A percentile compares a stretch with the other conserved stretches of the same genome.
Conservation (phyloP, 2,888 invertebrate species). For the Trissonchulus latispiculum region DNA sequence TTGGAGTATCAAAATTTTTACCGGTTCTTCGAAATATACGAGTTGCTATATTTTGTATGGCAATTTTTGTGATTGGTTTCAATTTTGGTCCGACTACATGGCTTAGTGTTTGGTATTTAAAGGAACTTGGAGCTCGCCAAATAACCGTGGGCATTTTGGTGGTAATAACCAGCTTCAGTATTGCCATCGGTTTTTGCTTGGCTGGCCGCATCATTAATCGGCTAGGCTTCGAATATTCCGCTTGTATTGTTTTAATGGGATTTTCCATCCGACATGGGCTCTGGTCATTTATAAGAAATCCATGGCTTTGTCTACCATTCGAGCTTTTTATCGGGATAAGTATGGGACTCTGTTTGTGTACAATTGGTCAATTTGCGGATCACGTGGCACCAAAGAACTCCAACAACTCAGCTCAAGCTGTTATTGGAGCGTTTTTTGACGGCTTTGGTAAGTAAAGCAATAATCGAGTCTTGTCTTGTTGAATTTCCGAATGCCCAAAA, state of each 20-base stretch:
- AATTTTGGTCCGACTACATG: conserved; percentile 16
- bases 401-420: background rate
- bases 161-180: background rate
- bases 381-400: background rate
- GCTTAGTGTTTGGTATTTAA: conserved; percentile 18
- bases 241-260: background rate
- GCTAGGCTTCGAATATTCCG: background rate
- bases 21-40: background rate
- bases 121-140: conserved; percentile 3
- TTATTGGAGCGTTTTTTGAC: background rate
- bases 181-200: background rate
- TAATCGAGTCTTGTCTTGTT: background rate
- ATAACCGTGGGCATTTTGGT: background rate
- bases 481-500: too few relatives aligned
- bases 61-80: background rate
- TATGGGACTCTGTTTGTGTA: conserved; percentile 10
- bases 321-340: conserved; percentile 12
- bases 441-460: background rate
- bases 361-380: background rate
- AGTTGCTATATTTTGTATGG: background rate
- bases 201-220: background rate
- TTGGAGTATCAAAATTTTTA: background rate
- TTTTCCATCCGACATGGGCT: background rate
- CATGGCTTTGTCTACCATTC: background rate
- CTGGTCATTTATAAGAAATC: conserved; percentile 6